Evolutionary conservation across 1,140 invertebrate species (phyloP).

Genomic region (Nephila pilipes): DNA sequence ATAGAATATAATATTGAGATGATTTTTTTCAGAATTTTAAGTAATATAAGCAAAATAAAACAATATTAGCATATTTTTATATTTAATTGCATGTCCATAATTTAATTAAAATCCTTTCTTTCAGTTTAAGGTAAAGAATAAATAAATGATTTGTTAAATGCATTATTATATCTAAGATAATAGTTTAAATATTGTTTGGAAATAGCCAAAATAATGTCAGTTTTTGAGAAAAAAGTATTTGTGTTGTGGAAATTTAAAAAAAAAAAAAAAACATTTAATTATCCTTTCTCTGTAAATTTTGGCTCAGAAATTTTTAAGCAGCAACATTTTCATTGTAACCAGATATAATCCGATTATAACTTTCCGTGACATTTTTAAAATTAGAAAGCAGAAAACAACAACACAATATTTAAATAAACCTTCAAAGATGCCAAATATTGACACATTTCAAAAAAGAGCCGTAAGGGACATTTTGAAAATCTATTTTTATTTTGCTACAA

Average conservation of each 20-base stretch:
- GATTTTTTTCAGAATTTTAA: no score
- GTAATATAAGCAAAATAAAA: no score
- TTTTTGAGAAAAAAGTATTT: no score
- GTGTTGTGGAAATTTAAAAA: background rate
- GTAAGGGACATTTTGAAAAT: background rate
- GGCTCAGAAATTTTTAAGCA: background rate
- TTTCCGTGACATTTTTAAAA: background rate
- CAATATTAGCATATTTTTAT: no score
- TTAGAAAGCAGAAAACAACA: background rate
- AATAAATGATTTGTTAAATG: no score
- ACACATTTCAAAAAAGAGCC: background rate
- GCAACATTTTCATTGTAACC: background rate
- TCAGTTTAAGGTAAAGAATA: no score
- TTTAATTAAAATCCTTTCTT: no score
- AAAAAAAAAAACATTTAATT: background rate
- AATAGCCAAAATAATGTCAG: no score
- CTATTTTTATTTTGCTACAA: background rate
- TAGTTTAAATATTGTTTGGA: no score
- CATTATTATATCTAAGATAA: no score
- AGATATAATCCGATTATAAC: constrained; percentile 1
- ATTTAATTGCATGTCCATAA: no score
- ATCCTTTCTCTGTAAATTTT: background rate
- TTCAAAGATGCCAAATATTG: background rate
- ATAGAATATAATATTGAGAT: no score
- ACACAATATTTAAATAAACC: background rate